These are phyloP conservation scores for Agrochola circellaris DNA, from an alignment of 2,888 invertebrate species.

Conservation along the genomic window DNA sequence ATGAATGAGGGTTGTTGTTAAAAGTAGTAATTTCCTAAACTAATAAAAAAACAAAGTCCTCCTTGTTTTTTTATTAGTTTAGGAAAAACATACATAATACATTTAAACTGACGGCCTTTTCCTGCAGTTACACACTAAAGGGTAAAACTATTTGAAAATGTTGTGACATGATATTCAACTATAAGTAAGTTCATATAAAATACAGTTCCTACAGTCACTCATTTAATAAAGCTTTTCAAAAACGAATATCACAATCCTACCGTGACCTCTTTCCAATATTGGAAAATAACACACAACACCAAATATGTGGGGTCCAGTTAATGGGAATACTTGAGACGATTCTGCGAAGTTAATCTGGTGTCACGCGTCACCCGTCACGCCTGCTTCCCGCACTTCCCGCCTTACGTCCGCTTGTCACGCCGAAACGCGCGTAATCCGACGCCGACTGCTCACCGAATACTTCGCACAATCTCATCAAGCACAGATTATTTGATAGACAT, in stretches of 20 bases:
- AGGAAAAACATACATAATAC: too few species aligned
- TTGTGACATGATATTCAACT: neutral
- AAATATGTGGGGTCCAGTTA: slow-evolving; percentile 46
- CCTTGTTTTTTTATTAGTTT: too few species aligned
- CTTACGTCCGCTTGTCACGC: slow-evolving; percentile 37
- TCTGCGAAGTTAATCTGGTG: slow-evolving; percentile 54
- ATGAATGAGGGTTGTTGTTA: neutral
- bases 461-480: slow-evolving; percentile 40
- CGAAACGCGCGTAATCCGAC: slow-evolving; percentile 53
- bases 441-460: slow-evolving; percentile 50
- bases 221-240: slow-evolving; percentile 15
- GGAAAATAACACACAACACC: slow-evolving; percentile 30
- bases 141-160: neutral
- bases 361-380: slow-evolving; percentile 39
- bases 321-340: slow-evolving; percentile 61
- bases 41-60: too few species aligned
- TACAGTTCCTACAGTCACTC: neutral
- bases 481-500: slow-evolving; percentile 47
- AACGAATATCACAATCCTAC: neutral
- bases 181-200: neutral
- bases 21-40: too few species aligned
- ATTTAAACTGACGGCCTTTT: neutral
- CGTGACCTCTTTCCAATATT: slow-evolving; percentile 24
- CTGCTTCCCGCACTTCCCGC: slow-evolving; percentile 21
- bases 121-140: neutral